Evolutionary conservation across 92 coral and sea anemone species (phyloP), one percentile per base, ranked within the genome.

Genomic region (Nematostella vectensis): DNA sequence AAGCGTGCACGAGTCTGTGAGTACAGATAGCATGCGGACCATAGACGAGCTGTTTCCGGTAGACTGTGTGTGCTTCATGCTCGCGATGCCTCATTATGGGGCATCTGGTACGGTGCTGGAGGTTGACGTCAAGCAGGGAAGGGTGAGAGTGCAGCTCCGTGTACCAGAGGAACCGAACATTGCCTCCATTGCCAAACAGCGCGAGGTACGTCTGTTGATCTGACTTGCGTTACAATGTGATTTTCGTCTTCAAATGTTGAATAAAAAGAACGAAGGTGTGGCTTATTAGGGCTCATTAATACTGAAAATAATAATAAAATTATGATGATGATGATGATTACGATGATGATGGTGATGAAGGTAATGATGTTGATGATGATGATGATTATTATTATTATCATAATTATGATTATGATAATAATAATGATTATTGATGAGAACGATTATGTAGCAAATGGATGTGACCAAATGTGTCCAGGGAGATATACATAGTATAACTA

Each of bases 71-170:
- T 91, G 98, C 54, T 91, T 91, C 67, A 86, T 91, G 96, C 55
- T 91, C 47, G 98, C 96, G 0, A 54, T 75, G 4, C 98, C 98
- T 30, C 86, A 91, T 52, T 91, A 91, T 33, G 98, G 96, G 8
- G 69, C 93, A 25, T 80, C 79, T 2, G 98, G 98, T 25, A 78
- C 81, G 69, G 93, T 91, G 17, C 65, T 91, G 8, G 98, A 91
- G 58, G 83, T 91, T 12, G 98, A 91, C 53, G 68, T 70, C 27
- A 87, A 78, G 58, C 96, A 88, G 63, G 87, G 86, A 1, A 95
- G 98, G 2, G 82, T 91, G 25, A 67, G 96, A 59, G 96, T 91
- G 24, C 98, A 91, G 52, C 93, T 91, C 12, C 70, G 75, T 27
- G 77, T 91, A n/a, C 88, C 89, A 1, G 58, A 66, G 2, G 96